A percentile compares a stretch with the other conserved stretches of the same genome.
Evolutionary conservation across 2,888 invertebrate genomes (phyloP).

Genomic region (Campaea margaritaria): DNA sequence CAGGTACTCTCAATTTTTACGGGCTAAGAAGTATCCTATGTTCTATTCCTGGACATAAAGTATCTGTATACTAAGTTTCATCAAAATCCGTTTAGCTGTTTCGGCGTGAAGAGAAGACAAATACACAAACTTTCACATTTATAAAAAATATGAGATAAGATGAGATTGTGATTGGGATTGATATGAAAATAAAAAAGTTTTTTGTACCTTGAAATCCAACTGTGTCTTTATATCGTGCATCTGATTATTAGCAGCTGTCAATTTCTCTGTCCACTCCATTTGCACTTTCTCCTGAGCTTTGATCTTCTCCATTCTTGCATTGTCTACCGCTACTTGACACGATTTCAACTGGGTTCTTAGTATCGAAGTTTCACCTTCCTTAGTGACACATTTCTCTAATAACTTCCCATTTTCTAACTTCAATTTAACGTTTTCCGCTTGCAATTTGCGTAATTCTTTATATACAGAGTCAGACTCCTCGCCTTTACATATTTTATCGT

Average conservation of each 20-base stretch:
- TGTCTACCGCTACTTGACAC: constrained; percentile 72
- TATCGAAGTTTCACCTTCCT: constrained; percentile 84
- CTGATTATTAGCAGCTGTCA: constrained; percentile 68
- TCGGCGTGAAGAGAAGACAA: too few relatives aligned
- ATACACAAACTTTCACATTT: too few relatives aligned
- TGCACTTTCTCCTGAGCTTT: constrained; percentile 77
- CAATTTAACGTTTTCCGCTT: constrained; percentile 74
- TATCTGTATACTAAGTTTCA: too few relatives aligned
- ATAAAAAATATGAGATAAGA: too few relatives aligned
- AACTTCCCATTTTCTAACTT: constrained; percentile 77
- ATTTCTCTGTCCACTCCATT: constrained; percentile 81
- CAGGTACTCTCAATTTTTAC: too few relatives aligned
- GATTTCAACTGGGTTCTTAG: constrained; percentile 82
- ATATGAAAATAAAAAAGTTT: neutral
- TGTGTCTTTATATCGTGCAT: constrained; percentile 78
- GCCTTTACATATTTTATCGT: constrained; percentile 65
- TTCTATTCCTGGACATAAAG: too few relatives aligned
- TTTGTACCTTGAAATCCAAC: constrained; percentile 83
- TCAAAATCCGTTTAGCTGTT: too few relatives aligned
- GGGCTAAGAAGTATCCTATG: too few relatives aligned
- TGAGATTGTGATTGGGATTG: too few relatives aligned
- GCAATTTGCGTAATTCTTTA: constrained; percentile 64
- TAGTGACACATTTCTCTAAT: constrained; percentile 80
- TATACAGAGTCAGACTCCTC: constrained; percentile 67
- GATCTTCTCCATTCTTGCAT: constrained; percentile 73